Conservation (phyloP, 92 coral and sea anemone species). For the Muricea muricata region DNA sequence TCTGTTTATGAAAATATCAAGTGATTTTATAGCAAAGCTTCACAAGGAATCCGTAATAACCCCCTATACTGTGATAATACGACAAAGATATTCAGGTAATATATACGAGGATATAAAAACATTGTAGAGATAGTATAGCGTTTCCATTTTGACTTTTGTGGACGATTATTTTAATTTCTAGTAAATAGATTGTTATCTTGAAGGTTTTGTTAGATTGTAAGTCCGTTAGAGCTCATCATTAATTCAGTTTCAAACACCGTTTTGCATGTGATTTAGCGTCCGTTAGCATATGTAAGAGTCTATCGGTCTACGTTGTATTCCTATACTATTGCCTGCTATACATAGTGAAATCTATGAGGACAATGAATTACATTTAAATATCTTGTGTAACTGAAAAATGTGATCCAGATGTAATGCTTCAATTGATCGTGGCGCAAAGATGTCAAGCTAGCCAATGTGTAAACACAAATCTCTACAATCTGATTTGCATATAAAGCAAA, state of each 20-base stretch:
- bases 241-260: neutral
- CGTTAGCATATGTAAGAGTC: neutral
- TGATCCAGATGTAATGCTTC: neutral
- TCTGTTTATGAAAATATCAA: neutral
- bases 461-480: too few relatives aligned
- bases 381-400: too few relatives aligned
- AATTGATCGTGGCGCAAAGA: neutral
- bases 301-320: neutral
- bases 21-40: neutral
- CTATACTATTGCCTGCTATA: neutral
- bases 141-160: neutral
- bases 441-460: neutral
- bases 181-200: neutral
- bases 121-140: neutral
- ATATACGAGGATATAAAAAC: neutral
- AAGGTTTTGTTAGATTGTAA: neutral
- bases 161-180: neutral
- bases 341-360: neutral
- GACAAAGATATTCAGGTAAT: neutral
- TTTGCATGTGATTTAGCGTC: neutral
- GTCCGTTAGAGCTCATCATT: neutral
- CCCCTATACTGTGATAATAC: neutral
- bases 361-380: neutral
- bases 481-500: too few relatives aligned
- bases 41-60: neutral